Evolutionary conservation across 1,140 invertebrate genomes (phyloP).

Genomic region (Pogonomyrmex californicus): DNA sequence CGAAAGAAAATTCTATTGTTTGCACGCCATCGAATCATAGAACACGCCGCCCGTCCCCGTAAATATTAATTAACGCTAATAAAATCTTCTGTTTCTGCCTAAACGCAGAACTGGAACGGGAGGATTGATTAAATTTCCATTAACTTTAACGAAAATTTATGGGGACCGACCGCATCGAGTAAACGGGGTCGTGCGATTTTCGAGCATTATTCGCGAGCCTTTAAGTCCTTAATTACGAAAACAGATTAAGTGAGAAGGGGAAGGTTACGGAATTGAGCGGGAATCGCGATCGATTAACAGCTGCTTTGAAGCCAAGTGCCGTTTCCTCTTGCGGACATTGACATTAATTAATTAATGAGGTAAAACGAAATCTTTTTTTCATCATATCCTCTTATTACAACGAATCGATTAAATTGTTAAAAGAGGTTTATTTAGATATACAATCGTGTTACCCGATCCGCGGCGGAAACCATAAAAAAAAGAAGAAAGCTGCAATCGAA

Average conservation of each 20-base stretch:
- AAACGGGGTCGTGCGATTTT: slow-evolving; percentile 30
- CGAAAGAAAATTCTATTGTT: not conserved
- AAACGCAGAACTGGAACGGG: slow-evolving; percentile 8
- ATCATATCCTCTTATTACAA: not conserved
- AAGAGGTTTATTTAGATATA: slow-evolving; percentile 13
- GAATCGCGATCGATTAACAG: not conserved
- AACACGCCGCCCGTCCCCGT: not conserved
- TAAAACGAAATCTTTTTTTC: not conserved
- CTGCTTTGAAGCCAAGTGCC: not conserved
- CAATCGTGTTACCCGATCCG: slow-evolving; percentile 4
- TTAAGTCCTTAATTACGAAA: slow-evolving; percentile 51
- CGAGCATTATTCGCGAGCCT: slow-evolving; percentile 28
- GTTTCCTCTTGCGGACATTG: not conserved
- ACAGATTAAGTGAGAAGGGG: slow-evolving; percentile 43
- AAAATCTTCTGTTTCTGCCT: not conserved
- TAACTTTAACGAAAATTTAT: slow-evolving; percentile 57
- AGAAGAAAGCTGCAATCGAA: slow-evolving; percentile 54
- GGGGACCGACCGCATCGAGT: not conserved
- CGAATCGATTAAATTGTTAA: not conserved
- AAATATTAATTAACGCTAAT: slow-evolving; percentile 45
- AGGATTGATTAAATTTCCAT: slow-evolving; percentile 50
- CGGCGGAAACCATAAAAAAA: slow-evolving; percentile 69
- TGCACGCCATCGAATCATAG: not conserved
- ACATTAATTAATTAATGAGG: not conserved
- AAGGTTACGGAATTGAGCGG: not conserved